Evolutionary conservation across 2,888 invertebrate species (phyloP).

Genomic region (Luffia ferchaultella): DNA sequence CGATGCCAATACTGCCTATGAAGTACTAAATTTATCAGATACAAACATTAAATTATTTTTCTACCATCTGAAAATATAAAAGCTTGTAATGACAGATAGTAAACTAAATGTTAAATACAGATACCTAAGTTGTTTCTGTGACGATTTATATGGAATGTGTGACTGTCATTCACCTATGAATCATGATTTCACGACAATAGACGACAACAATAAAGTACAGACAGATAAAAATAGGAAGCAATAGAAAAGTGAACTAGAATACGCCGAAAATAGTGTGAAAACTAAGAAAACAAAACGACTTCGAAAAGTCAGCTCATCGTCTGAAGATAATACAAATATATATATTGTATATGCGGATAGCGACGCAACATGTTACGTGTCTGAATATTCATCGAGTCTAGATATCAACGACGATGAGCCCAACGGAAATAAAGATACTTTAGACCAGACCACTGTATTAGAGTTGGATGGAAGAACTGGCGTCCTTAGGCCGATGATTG

Average conservation of each 20-base stretch:
- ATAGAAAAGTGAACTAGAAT: neutral
- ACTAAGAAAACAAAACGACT: neutral
- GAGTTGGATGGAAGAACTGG: no score
- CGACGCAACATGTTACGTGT: neutral
- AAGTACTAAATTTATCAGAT: constrained; percentile 8
- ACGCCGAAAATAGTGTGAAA: neutral
- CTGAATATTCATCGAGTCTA: neutral
- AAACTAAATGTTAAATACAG: constrained; percentile 11
- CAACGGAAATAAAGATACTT: no score
- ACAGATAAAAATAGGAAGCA: neutral
- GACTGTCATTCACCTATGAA: no score
- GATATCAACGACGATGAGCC: no score
- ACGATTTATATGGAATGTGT: constrained; percentile 1
- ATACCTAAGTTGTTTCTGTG: constrained; percentile 14
- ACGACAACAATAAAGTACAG: neutral
- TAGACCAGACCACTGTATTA: no score
- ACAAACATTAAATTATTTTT: constrained; percentile 7
- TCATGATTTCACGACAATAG: neutral
- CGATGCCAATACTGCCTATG: constrained; percentile 14
- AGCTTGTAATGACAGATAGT: constrained; percentile 2
- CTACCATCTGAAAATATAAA: constrained; percentile 6
- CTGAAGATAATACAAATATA: neutral
- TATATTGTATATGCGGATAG: neutral
- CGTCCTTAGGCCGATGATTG: no score
- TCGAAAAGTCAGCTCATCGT: neutral